Evolutionary conservation across 2,888 invertebrate species (phyloP).

Genomic region (Sisyra terminalis): DNA sequence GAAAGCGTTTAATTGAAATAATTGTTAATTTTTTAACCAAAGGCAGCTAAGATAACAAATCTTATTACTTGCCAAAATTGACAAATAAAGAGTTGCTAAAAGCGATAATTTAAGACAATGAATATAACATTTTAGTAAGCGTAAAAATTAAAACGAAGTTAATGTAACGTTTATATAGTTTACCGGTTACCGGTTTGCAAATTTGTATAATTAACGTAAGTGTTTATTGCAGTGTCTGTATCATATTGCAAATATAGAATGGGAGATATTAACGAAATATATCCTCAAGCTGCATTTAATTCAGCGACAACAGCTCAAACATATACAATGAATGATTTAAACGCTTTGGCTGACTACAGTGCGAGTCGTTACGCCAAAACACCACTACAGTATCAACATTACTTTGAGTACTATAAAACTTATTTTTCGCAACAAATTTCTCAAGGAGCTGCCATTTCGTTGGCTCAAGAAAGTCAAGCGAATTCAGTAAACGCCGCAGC

Average conservation of each 20-base stretch:
- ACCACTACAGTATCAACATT: conserved; percentile 50
- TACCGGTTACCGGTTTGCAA: background rate
- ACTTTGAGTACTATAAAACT: conserved; percentile 52
- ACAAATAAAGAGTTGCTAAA: too few relatives aligned
- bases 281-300: conserved; percentile 23
- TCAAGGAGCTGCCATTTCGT: conserved; percentile 33
- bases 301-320: conserved; percentile 22
- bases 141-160: too few relatives aligned
- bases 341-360: conserved; percentile 58
- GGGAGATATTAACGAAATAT: conserved; percentile 27
- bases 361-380: conserved; percentile 58
- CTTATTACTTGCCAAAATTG: too few relatives aligned
- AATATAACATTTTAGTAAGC: too few relatives aligned
- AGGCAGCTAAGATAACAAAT: too few relatives aligned
- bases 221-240: conserved; percentile 27
- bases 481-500: conserved; percentile 71
- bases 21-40: too few relatives aligned
- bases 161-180: background rate
- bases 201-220: background rate
- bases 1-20: too few relatives aligned
- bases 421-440: conserved; percentile 51
- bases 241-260: conserved; percentile 38
- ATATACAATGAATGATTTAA: conserved; percentile 48
- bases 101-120: too few relatives aligned
- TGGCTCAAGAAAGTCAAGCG: conserved; percentile 39